These are phyloP conservation scores for Ficedula albicollis DNA, from an alignment of 2,797 vertebrate genomes.

Conservation along the genomic window DNA sequence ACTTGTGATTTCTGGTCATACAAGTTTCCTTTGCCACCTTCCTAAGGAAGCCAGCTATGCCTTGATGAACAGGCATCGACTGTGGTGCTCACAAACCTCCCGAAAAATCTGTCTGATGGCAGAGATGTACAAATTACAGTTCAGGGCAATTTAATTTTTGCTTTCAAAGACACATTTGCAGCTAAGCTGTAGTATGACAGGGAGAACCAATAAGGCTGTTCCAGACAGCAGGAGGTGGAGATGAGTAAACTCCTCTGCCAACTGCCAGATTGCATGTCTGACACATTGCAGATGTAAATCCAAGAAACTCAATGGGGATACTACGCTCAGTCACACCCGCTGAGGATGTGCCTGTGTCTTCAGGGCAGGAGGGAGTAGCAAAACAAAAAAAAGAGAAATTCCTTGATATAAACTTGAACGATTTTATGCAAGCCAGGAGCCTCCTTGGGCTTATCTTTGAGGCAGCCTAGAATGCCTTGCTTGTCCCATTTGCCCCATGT, in stretches of 20 bases:
- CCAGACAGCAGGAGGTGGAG: constrained; percentile 44
- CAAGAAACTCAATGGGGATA: constrained; percentile 26
- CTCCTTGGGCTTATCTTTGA: not conserved
- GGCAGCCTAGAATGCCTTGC: not conserved
- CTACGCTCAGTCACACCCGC: not conserved
- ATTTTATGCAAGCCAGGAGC: not conserved
- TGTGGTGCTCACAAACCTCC: too few species aligned
- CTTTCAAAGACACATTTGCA: constrained; percentile 24
- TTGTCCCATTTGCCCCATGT: not conserved
- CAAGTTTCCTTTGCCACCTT: too few species aligned
- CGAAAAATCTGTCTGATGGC: not conserved
- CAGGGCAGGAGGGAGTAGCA: not conserved
- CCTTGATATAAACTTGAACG: not conserved
- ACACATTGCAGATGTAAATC: constrained; percentile 55
- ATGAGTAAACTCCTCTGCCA: constrained; percentile 42
- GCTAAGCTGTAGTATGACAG: not conserved
- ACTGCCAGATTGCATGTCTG: constrained; percentile 48
- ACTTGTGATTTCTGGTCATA: too few species aligned
- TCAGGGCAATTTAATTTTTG: constrained; percentile 22
- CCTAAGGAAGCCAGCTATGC: too few species aligned
- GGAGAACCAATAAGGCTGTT: constrained; percentile 34
- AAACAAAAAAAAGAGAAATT: not conserved
- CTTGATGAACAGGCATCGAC: too few species aligned
- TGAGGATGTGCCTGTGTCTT: not conserved
- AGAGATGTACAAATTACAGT: constrained; percentile 1